Base-by-base conservation (phyloP, 2,113 vertebrate genomes). In the Zootoca vivipara region DNA sequence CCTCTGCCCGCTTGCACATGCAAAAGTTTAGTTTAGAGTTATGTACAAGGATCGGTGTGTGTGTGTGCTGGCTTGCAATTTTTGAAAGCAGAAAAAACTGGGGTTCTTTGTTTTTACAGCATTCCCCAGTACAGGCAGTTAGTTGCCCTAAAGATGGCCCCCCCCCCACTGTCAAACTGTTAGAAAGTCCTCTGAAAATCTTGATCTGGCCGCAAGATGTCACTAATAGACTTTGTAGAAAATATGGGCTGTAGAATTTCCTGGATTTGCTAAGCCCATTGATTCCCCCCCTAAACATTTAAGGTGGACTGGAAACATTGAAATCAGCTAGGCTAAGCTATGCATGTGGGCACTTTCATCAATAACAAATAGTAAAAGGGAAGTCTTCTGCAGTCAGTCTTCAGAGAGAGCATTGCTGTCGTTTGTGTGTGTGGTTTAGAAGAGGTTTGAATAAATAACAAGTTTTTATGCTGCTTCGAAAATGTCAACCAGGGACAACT, bases 271-370 rank as follows among this genome's bases (percentile, higher is more conserved):
- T 56, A 67, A 26, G 0, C 1, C 12, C 78, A 88, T 83, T 75
- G 26, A 13, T 82, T 91, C 13, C 40, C 87, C 86, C 89, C 90
- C 90, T 24, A 70, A 18, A 42, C 42, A 85, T 93, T 92, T 96
- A 96, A 96, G 95, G 95, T 96, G 78, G 93, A 22, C 90, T 62
- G 40, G 52, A 16, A 15, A 72, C 72, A 70, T 94, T 91, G 26
- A 26, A 64, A 69, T 12, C 56, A 78, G 22, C 35, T 83, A 20
- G 10, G n/a, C 33, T 56, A 38, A 22, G 33, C 10, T 52, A 52
- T 12, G 46, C 46, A 52, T 52, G 42, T 26, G 15, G 46, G 18
- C 0, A 3, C 38, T 1, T 28, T 72, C 28, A 58, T 84, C 18
- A 74, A 73, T 78, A 85, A 67, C 72, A 65, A 77, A 77, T 12